Percentiles rank a stretch among this genome's conserved stretches.
phyloP scores from a whole-genome alignment of 2,113 vertebrate genomes.

The Eublepharis macularius region DNA sequence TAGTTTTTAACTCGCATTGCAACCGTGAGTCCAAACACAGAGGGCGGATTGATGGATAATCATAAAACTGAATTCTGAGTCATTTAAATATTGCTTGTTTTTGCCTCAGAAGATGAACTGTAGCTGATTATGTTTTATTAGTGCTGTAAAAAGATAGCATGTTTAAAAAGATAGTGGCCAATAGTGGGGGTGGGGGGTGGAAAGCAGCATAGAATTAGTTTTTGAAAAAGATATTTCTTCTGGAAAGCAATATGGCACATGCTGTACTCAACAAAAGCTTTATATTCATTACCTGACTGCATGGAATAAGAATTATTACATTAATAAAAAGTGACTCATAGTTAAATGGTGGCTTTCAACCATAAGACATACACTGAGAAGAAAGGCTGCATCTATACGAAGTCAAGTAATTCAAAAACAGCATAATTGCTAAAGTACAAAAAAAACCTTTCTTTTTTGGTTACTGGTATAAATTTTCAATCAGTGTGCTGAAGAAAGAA shows the following conservation, averaged over 20 bases:
- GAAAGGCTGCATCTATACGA: constrained; percentile 59
- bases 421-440: constrained; percentile 54
- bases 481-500: background rate
- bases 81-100: background rate
- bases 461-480: background rate
- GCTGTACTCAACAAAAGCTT: constrained; percentile 45
- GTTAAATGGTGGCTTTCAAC: constrained; percentile 65
- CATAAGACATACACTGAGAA: constrained; percentile 50
- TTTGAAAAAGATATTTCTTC: background rate
- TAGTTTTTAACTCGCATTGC: background rate
- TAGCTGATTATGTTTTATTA: background rate
- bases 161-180: background rate
- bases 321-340: constrained; percentile 68
- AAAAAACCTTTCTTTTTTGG: constrained; percentile 17
- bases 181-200: background rate
- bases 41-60: background rate
- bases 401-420: constrained; percentile 59
- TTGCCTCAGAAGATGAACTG: background rate
- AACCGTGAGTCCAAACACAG: background rate
- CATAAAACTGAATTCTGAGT: background rate
- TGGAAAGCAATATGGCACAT: constrained; percentile 23
- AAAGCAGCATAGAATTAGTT: background rate
- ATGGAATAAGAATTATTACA: constrained; percentile 65
- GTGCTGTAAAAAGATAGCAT: background rate
- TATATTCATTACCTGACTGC: constrained; percentile 66